These are phyloP conservation scores for Antitype chi DNA, from an alignment of 2,888 invertebrate genomes.

Conservation along the genomic window DNA sequence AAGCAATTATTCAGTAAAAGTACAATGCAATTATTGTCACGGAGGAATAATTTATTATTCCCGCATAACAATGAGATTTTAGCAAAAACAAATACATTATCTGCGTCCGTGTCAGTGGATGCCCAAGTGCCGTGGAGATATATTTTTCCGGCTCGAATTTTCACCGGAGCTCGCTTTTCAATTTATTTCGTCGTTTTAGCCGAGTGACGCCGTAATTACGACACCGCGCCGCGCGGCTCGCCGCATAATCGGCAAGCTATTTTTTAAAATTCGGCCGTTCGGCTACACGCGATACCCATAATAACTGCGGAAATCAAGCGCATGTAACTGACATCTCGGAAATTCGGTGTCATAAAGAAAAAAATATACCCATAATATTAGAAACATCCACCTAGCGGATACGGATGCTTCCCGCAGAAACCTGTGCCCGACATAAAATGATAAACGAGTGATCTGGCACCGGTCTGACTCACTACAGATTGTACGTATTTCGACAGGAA, in stretches of 20 bases:
- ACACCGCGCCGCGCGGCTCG: constrained; percentile 75
- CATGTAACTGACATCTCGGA: constrained; percentile 70
- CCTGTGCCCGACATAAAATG: constrained; percentile 54
- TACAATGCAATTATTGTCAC: constrained; percentile 76
- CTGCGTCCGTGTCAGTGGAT: constrained; percentile 81
- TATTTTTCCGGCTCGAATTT: constrained; percentile 84
- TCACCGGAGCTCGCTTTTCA: constrained; percentile 86
- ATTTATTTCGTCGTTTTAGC: constrained; percentile 88
- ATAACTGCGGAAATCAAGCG: constrained; percentile 63
- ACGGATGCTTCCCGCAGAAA: constrained; percentile 42
- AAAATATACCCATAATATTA: constrained; percentile 54
- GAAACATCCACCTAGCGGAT: constrained; percentile 54
- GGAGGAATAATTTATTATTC: constrained; percentile 81
- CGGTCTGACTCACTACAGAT: constrained; percentile 47
- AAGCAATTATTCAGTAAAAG: constrained; percentile 80
- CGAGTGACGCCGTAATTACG: constrained; percentile 87
- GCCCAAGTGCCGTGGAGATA: constrained; percentile 83
- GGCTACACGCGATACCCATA: constrained; percentile 58
- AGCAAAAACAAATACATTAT: constrained; percentile 87
- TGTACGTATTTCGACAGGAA: constrained; percentile 52
- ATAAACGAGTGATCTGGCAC: constrained; percentile 59
- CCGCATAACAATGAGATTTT: constrained; percentile 83
- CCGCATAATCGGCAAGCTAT: constrained; percentile 81
- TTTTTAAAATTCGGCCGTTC: constrained; percentile 74
- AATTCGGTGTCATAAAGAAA: constrained; percentile 64